Evolutionary conservation across 2,113 vertebrate species (phyloP), one percentile per base, ranked within the genome.

Genomic region (Brachyistius frenatus): DNA sequence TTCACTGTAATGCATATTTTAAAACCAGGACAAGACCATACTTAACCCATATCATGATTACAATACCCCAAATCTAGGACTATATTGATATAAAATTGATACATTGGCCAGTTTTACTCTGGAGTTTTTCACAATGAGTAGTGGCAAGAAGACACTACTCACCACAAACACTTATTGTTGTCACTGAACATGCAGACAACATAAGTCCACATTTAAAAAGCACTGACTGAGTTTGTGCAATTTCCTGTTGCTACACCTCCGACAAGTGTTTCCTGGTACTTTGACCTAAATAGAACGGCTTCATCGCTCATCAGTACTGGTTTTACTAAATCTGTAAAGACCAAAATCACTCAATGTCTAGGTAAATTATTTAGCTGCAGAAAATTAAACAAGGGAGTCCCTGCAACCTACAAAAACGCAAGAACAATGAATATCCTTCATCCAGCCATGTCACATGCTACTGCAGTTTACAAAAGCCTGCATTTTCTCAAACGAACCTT

Each of bases 171-270:
- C 15, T 53, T 41, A 2, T 61, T 73, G 44, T 35, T 50, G 46
- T 60, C 30, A 79, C 36, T 64, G 1, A 58, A 61, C 14, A n/a
- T 33, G 8, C 13, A 72, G 14, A n/a, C 36, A 68, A 71, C 56
- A 60, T 39, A 10, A 81, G 69, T 4, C 32, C 57, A 66, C 7
- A 14, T 50, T 35, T 57, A 33, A 69, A 76, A 73, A 75, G 46
- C 15, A 47, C 9, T 39, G 32, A 41, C 31, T 39, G 44, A 8
- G 10, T 74, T 60, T 79, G 6, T 71, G 77, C 52, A 70, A 60
- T 56, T 89, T 90, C 80, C 70, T 77, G 66, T 85, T 46, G 8
- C 7, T 31, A 46, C 68, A 61, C 36, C 41, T 46, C 10, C 16
- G 58, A 2, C 39, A 41, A 23, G 35, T 72, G 66, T 47, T 84